Evolutionary conservation across 2,113 vertebrate genomes (phyloP), one percentile per base, ranked within the genome.

Genomic region (Himantopus leucocephalus): DNA sequence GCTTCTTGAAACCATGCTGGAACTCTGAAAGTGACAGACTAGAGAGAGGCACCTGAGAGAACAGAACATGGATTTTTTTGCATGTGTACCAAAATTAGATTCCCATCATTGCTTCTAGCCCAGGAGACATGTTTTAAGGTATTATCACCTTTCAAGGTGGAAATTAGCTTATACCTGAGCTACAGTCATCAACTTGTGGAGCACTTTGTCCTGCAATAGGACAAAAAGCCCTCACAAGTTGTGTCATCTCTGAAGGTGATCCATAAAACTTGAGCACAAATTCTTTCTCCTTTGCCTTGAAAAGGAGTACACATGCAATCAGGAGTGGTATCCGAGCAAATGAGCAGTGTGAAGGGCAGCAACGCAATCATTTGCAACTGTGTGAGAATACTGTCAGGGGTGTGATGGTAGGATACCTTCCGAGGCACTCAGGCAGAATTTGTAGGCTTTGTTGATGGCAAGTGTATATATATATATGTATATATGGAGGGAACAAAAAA

Each of bases 241-340:
- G 29, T 5, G 12, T 12, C 5, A 26, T 81, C 63, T 81, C 60
- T 91, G 32, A 77, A 30, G 48, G 43, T 80, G 67, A 37, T 22
- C n/a, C 18, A 12, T 45, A 43, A 81, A 81, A 63, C n/a, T 11
- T 37, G 14, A 78, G 30, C 17, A 22, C 6, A 1, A 74, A 66
- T 81, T 83, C 56, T 85, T 96, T 66, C 12, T 9, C 32, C 22
- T 91, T 75, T 93, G 13, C 73, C 43, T 75, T 81, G 32, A 66
- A 35, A 81, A 94, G 37, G 23, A 75, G 32, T 24, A 14, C 0
- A 0, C 0, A 1, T 53, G 24, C 12, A 24, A 30, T 60, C 12
- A 50, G 45, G 41, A 87, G 7, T 0, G 4, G 34, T 75, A 68
- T 47, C 73, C 75, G 81, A 93, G 55, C 29, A 87, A 90, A 82